Percentiles rank a stretch among this genome's conserved stretches.
These are phyloP conservation scores for Leucozona laternaria DNA, from an alignment of 2,888 invertebrate genomes.

Conservation along the genomic window DNA sequence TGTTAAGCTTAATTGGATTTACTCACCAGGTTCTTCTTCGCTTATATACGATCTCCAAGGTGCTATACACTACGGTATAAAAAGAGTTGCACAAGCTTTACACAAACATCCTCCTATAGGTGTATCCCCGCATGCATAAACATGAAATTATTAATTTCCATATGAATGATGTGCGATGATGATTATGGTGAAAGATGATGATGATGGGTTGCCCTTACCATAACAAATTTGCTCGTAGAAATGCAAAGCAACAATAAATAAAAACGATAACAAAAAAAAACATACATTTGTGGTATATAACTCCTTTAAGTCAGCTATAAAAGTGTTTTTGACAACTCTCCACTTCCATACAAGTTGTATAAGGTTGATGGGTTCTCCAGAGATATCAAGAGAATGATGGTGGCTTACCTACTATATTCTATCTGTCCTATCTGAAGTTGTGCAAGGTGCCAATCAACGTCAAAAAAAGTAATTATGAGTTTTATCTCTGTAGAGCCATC, in stretches of 20 bases:
- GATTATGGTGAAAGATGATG: constrained; percentile 35
- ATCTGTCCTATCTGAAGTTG: neutral
- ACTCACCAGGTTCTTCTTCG: constrained; percentile 61
- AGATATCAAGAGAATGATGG: neutral
- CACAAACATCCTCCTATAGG: constrained; percentile 5
- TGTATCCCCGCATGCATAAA: constrained; percentile 54
- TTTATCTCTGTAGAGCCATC: constrained; percentile 13
- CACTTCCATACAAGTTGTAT: neutral
- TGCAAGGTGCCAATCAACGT: constrained; percentile 52
- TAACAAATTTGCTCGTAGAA: constrained; percentile 40
- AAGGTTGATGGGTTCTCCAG: constrained; percentile 40
- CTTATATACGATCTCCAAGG: constrained; percentile 39
- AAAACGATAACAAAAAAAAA: neutral
- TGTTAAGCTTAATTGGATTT: constrained; percentile 75
- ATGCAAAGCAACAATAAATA: constrained; percentile 20
- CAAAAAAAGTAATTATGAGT: constrained; percentile 54
- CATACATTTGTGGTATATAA: neutral
- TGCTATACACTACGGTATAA: constrained; percentile 34
- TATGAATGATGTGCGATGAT: constrained; percentile 71
- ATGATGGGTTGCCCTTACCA: constrained; percentile 43
- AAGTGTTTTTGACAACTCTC: constrained; percentile 41
- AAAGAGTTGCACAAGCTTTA: constrained; percentile 18
- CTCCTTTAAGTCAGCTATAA: constrained; percentile 18
- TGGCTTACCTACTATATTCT: neutral
- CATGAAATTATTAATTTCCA: constrained; percentile 73